phyloP scores from a whole-genome alignment of 2,888 invertebrate genomes.

The Mesochorus sp. region DNA sequence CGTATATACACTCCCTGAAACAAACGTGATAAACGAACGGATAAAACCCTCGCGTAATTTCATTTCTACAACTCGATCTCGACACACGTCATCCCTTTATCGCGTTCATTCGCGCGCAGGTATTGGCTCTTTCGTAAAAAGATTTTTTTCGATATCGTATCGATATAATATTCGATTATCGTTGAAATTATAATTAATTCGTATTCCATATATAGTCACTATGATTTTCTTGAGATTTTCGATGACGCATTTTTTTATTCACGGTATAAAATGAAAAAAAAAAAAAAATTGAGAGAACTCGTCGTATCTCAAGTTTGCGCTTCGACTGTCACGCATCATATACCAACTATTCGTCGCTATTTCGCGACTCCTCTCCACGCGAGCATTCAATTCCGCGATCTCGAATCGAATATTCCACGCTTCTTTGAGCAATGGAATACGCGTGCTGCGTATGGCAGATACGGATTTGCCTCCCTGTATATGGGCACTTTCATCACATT shows the following conservation, averaged over 20 bases:
- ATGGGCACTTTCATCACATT: too few species aligned
- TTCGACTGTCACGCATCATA: constrained; percentile 26
- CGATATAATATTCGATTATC: too few species aligned
- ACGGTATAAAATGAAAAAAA: too few species aligned
- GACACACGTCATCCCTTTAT: too few species aligned
- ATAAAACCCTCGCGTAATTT: constrained; percentile 65
- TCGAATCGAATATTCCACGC: constrained; percentile 8
- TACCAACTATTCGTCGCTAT: neutral
- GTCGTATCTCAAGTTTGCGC: constrained; percentile 26
- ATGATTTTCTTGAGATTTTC: neutral
- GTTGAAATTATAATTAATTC: too few species aligned
- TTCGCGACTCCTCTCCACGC: neutral
- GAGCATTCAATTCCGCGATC: constrained; percentile 20
- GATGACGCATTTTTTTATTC: neutral
- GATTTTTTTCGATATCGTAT: too few species aligned
- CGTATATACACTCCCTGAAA: constrained; percentile 67
- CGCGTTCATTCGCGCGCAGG: too few species aligned
- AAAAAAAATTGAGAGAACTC: too few species aligned
- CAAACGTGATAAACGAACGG: constrained; percentile 65
- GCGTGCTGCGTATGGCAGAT: too few species aligned
- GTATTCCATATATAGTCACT: too few species aligned
- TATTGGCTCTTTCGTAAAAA: too few species aligned
- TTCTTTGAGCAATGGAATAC: constrained; percentile 1
- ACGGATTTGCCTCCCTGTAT: too few species aligned
- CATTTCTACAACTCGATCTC: constrained; percentile 64